Conservation (phyloP, 2,888 invertebrate genomes). For the Sphecodes monilicornis region DNA sequence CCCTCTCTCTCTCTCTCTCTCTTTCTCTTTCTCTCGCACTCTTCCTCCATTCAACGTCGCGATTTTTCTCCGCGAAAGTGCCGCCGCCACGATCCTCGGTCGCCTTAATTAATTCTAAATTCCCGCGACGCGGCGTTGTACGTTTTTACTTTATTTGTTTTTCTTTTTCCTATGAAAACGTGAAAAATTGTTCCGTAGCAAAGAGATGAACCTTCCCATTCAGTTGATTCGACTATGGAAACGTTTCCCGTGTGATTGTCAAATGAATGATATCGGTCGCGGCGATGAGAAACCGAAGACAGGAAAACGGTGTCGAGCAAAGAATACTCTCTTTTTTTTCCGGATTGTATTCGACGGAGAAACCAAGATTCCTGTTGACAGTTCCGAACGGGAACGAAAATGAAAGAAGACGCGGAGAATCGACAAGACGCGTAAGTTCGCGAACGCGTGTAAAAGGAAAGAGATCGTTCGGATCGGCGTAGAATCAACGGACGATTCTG, state of each 20-base stretch:
- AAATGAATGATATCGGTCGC: slow-evolving; percentile 37
- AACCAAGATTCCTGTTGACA: neutral
- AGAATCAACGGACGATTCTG: neutral
- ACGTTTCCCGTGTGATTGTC: slow-evolving; percentile 49
- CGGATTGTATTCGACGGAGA: neutral
- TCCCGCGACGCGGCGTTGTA: slow-evolving; percentile 24
- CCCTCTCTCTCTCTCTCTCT: neutral
- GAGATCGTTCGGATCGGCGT: neutral
- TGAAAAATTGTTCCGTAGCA: slow-evolving; percentile 60
- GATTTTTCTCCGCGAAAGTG: slow-evolving; percentile 4
- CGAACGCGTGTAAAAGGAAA: neutral
- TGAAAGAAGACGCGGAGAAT: neutral
- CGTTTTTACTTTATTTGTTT: slow-evolving; percentile 9
- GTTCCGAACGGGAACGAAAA: neutral
- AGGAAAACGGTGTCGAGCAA: slow-evolving; percentile 17
- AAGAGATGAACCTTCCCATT: slow-evolving; percentile 40
- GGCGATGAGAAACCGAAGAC: slow-evolving; percentile 10
- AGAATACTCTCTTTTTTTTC: neutral
- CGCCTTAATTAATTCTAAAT: slow-evolving; percentile 31
- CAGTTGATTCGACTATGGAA: slow-evolving; percentile 51
- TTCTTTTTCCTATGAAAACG: slow-evolving; percentile 51
- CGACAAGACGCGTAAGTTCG: neutral
- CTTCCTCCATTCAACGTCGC: neutral
- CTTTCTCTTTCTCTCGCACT: neutral
- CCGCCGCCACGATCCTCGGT: slow-evolving; percentile 18